Conservation (phyloP, 1,140 invertebrate species). For the Leptinotarsa defecta region DNA sequence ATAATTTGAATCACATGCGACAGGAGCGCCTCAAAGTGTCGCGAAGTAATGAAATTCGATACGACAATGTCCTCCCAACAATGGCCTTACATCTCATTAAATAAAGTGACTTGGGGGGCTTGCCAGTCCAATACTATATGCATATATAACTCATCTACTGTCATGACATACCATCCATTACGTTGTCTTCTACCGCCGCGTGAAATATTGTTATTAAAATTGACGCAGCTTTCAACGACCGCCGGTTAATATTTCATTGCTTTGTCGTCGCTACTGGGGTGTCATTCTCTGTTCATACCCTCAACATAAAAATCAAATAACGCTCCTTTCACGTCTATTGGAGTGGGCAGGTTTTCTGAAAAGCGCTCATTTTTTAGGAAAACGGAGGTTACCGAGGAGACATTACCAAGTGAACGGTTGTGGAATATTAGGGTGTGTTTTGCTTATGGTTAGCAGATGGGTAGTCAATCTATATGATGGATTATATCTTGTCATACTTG, state of each 20-base stretch:
- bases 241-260: not conserved
- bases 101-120: not conserved
- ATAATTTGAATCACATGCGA: no score
- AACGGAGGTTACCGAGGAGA: not conserved
- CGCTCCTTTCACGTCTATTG: not conserved
- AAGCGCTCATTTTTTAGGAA: not conserved
- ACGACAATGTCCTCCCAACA: not conserved
- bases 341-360: not conserved
- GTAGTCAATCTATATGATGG: no score
- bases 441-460: no score
- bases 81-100: not conserved
- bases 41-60: not conserved
- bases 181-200: not conserved
- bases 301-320: not conserved
- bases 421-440: no score
- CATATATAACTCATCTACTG: no score
- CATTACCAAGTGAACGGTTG: not conserved
- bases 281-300: not conserved
- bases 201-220: slow-evolving; percentile 7
- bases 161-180: not conserved
- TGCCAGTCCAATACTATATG: no score
- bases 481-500: no score
- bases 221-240: not conserved
- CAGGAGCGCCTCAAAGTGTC: no score
- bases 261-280: not conserved